phyloP scores from a whole-genome alignment of 53 echinoderm and acorn worm genomes.

The Astropecten irregularis region DNA sequence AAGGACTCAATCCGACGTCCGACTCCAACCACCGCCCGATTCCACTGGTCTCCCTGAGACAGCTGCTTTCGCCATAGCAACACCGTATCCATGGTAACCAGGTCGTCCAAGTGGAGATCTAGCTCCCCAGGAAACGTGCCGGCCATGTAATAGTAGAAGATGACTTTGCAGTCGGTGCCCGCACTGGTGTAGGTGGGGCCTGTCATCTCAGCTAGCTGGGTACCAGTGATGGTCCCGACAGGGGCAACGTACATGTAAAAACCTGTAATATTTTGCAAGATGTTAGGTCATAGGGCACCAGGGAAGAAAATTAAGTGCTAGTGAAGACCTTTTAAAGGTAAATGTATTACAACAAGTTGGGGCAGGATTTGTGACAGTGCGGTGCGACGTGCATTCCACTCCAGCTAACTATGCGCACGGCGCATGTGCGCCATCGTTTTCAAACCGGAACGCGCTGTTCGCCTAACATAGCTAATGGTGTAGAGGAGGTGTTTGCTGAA shows the following conservation, averaged over 20 bases:
- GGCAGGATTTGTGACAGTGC: not conserved
- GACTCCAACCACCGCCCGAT: slow-evolving; percentile 50
- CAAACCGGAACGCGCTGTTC: no score
- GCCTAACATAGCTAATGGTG: no score
- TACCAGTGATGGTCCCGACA: slow-evolving; percentile 33
- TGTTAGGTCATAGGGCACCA: no score
- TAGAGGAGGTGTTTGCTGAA: no score
- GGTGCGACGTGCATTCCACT: no score
- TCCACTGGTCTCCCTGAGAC: slow-evolving; percentile 47
- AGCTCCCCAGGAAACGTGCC: slow-evolving; percentile 54
- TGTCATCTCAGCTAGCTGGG: slow-evolving; percentile 55
- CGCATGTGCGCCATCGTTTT: no score
- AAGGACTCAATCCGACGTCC: slow-evolving; percentile 52
- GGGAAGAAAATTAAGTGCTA: no score
- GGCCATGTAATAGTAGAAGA: slow-evolving; percentile 55
- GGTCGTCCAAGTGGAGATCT: slow-evolving; percentile 54
- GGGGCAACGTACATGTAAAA: slow-evolving; percentile 67
- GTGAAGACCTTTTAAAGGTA: no score
- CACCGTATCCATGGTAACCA: slow-evolving; percentile 18
- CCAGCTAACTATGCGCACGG: no score
- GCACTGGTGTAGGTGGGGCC: slow-evolving; percentile 28
- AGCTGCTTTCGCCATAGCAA: slow-evolving; percentile 47
- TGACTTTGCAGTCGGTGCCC: slow-evolving; percentile 42
- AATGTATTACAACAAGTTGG: no score
- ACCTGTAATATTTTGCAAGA: no score